These are phyloP conservation scores for Zonotrichia leucophrys DNA, from an alignment of 2,113 vertebrate species.

Conservation along the genomic window DNA sequence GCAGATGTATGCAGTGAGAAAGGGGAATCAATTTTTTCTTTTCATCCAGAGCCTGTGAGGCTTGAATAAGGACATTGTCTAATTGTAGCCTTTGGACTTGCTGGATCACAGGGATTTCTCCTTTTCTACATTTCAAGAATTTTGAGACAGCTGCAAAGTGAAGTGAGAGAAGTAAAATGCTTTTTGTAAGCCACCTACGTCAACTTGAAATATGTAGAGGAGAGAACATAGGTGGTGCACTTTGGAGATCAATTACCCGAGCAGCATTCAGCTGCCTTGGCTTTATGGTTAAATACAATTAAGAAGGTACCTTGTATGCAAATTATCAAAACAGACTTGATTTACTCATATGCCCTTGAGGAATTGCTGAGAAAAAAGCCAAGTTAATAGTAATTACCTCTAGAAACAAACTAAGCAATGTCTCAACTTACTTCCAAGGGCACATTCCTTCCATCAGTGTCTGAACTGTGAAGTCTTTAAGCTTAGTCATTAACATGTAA, in stretches of 20 bases:
- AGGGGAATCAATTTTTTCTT: background rate
- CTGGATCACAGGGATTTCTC: background rate
- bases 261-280: background rate
- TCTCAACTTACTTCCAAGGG: conserved; percentile 6
- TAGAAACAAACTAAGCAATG: background rate
- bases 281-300: conserved; percentile 40
- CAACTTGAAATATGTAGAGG: background rate
- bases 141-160: background rate
- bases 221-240: background rate
- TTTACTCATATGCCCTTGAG: conserved; percentile 49
- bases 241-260: conserved; percentile 19
- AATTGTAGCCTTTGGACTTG: background rate
- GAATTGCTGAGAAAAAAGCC: background rate
- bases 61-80: background rate
- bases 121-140: background rate
- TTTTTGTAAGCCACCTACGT: background rate
- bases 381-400: conserved; percentile 24
- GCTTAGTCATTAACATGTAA: background rate
- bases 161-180: background rate
- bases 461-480: background rate
- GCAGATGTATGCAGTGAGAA: conserved; percentile 7
- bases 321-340: conserved; percentile 49
- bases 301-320: conserved; percentile 43
- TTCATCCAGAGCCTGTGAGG: background rate
- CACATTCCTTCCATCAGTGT: background rate